Evolutionary conservation across 2,888 invertebrate genomes (phyloP).

Genomic region (Dasypogon diadema): DNA sequence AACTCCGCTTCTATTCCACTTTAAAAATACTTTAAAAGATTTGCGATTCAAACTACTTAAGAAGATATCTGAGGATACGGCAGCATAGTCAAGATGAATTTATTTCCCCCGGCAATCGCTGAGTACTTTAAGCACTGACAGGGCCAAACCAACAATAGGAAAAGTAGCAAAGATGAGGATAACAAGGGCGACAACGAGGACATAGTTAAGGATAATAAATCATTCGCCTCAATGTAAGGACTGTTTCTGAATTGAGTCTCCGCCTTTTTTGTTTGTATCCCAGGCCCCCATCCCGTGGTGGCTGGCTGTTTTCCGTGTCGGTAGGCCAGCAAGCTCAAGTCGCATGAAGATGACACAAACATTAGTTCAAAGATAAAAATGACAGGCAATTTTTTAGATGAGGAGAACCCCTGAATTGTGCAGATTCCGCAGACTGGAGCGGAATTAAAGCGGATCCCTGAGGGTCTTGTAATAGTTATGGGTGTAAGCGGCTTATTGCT

Average conservation of each 20-base stretch:
- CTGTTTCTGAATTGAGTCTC: conserved; percentile 56
- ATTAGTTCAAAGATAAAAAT: conserved; percentile 57
- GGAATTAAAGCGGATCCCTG: neutral
- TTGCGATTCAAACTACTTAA: neutral
- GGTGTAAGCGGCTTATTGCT: conserved; percentile 43
- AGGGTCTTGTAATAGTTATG: conserved; percentile 28
- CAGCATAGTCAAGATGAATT: conserved; percentile 41
- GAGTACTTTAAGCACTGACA: conserved; percentile 30
- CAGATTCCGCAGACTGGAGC: conserved; percentile 28
- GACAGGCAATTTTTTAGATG: conserved; percentile 55
- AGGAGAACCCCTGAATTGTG: conserved; percentile 16
- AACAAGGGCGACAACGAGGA: conserved; percentile 55
- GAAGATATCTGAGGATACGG: conserved; percentile 18
- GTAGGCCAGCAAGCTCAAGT: conserved; percentile 52
- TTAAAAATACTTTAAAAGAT: conserved; percentile 39
- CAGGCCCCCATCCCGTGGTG: neutral
- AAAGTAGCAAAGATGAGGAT: conserved; percentile 52
- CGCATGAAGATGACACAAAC: conserved; percentile 57
- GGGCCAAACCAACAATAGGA: conserved; percentile 48
- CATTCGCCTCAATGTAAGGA: conserved; percentile 55
- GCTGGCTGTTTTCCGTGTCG: conserved; percentile 2
- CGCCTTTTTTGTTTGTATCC: conserved; percentile 55
- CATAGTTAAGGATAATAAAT: conserved; percentile 57
- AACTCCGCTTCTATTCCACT: neutral
- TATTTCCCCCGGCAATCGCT: conserved; percentile 15